Base-by-base conservation (phyloP, 2,888 invertebrate genomes). In the Limenitis arthemis region DNA sequence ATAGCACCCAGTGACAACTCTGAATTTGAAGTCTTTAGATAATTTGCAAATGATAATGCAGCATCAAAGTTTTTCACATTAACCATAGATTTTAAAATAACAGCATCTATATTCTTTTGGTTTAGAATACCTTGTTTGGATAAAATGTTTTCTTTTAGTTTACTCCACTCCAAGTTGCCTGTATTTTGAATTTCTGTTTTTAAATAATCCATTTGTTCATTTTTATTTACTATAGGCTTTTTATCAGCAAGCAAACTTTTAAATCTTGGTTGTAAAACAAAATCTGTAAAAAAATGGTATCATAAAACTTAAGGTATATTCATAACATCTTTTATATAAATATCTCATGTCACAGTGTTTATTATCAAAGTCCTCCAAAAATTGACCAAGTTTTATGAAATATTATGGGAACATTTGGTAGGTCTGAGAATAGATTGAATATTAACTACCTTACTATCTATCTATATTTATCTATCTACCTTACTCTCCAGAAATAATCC, bases 1-100 rank as follows among this genome's bases (percentile, higher is more conserved):
- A 88, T 70, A 0, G 88, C 79, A 1, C 90, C 90, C 34, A 90
- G 64, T 72, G 89, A 90, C 4, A 90, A 73, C 44, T 87, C 73
- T 11, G 77, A 70, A 34, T 86, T 77, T 48, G 77, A 76, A 1
- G 64, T 66, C 58, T 79, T 75, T 34, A 93, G 71, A 78, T 88
- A 88, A 6, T 86, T 68, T 0, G 90, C 72, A 75, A 90, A 93
- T 32, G 86, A 88, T 53, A 87, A 75, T 0, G 89, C 91, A 33
- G 84, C 66, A 42, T 84, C 66, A 44, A 88, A 73, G 39, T 89
- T 79, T 32, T 78, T 77, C n/a, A 40, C 43, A 12, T 43, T 38
- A 0, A 78, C 65, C 71, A 91, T 89, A 20, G 83, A 64, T 51
- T 88, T 87, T 37, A 93, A 66, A 37, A 92, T 80, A 1, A 88